A percentile compares a stretch with the other conserved stretches of the same genome.
These are phyloP conservation scores for Tachina grossa DNA, from an alignment of 2,888 invertebrate genomes.

Conservation along the genomic window DNA sequence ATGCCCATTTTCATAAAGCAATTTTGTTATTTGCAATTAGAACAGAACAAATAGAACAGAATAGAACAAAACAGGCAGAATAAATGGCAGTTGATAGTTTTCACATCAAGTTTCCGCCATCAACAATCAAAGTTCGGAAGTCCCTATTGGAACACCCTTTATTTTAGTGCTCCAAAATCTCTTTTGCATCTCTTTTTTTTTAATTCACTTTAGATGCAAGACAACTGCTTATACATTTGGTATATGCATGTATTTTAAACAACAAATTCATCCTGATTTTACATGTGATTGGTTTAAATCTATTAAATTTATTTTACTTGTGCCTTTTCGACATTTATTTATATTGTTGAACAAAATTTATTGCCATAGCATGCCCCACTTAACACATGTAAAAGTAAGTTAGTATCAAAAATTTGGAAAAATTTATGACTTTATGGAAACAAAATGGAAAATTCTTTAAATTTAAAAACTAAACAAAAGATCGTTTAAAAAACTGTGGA, in stretches of 20 bases:
- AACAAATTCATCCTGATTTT: background rate
- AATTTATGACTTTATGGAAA: slow-evolving; percentile 46
- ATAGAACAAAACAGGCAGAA: no score
- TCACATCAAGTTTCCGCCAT: no score
- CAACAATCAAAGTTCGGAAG: no score
- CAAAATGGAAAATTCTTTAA: background rate
- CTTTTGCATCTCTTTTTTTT: background rate
- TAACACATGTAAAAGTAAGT: slow-evolving; percentile 69
- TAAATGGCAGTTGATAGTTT: no score
- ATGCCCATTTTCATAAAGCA: no score
- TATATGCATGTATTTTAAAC: background rate
- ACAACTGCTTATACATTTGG: background rate
- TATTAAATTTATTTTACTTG: slow-evolving; percentile 33
- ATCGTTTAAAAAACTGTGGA: background rate
- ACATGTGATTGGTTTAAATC: background rate
- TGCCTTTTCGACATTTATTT: slow-evolving; percentile 52
- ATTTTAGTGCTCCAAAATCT: background rate
- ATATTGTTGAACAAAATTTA: slow-evolving; percentile 58
- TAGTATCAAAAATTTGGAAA: slow-evolving; percentile 55
- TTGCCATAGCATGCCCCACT: slow-evolving; percentile 65
- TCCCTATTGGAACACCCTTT: background rate
- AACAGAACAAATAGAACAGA: no score
- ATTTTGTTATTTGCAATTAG: no score
- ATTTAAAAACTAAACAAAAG: background rate
- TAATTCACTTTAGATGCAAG: background rate